Evolutionary conservation across 2,113 vertebrate genomes (phyloP).

Genomic region (Gymnocephalus cernua): DNA sequence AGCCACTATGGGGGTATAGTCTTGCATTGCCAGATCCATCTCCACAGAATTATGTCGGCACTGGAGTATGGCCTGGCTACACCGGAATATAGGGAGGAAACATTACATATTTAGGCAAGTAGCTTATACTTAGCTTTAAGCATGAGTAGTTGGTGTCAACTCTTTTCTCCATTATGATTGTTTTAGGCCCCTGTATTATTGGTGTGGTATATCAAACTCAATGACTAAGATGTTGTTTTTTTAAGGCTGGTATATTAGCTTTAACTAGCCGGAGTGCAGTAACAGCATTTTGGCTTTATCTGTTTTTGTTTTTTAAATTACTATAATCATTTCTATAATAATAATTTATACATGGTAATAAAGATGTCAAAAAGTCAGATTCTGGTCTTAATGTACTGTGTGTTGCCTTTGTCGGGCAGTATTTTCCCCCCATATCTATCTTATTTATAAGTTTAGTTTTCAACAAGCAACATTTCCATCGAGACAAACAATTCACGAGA

Average conservation of each 20-base stretch:
- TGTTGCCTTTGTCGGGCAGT: background rate
- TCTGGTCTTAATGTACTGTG: background rate
- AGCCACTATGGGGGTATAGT: background rate
- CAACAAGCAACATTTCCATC: background rate
- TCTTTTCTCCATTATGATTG: background rate
- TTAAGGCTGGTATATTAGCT: background rate
- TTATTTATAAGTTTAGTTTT: slow-evolving; percentile 20
- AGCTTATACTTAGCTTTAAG: too few relatives aligned
- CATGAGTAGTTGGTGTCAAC: background rate
- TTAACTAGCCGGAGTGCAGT: background rate
- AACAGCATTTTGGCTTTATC: background rate
- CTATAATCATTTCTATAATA: background rate
- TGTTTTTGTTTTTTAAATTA: background rate
- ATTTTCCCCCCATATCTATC: background rate
- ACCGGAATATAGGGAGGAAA: too few relatives aligned
- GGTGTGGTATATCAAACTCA: background rate
- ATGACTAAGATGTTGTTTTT: background rate
- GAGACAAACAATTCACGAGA: background rate
- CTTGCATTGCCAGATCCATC: too few relatives aligned
- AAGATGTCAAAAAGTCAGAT: background rate
- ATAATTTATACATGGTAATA: background rate
- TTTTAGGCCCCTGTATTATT: background rate
- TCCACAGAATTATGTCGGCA: too few relatives aligned
- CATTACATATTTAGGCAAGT: background rate
- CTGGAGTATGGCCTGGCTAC: too few relatives aligned